phyloP scores from a whole-genome alignment of 2,888 invertebrate genomes.

The Chesias legatella region DNA sequence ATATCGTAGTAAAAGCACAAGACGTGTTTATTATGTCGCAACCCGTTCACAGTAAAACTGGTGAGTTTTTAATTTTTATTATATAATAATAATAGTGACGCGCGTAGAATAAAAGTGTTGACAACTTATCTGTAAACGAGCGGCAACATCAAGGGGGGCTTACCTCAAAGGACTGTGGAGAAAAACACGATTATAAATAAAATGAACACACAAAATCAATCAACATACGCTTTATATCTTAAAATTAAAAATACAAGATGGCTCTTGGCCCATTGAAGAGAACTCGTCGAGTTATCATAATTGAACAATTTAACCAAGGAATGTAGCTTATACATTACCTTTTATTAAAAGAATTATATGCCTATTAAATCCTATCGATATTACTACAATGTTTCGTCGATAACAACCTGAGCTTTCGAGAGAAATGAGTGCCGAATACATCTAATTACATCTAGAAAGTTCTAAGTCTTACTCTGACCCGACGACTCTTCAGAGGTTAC shows the following conservation, averaged over 20 bases:
- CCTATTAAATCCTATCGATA: conserved; percentile 33
- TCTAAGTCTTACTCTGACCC: conserved; percentile 13
- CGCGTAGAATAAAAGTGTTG: too few species aligned
- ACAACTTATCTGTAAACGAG: conserved; percentile 3
- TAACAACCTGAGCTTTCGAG: conserved; percentile 49
- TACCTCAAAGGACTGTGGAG: conserved; percentile 73
- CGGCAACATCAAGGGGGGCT: conserved; percentile 53
- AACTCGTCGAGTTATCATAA: conserved; percentile 38
- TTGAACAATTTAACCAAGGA: conserved; percentile 62
- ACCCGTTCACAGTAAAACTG: conserved; percentile 5
- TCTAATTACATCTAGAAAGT: conserved; percentile 23
- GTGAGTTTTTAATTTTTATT: background rate
- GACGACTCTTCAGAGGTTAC: conserved; percentile 16
- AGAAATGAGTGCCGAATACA: conserved; percentile 35
- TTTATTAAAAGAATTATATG: conserved; percentile 32
- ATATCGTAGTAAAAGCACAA: conserved; percentile 6
- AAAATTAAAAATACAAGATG: conserved; percentile 73
- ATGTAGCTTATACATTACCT: conserved; percentile 68
- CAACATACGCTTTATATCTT: conserved; percentile 80
- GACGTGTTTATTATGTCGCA: background rate
- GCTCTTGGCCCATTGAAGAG: conserved; percentile 48
- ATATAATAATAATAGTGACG: too few species aligned
- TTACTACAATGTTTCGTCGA: conserved; percentile 37
- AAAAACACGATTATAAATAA: conserved; percentile 76
- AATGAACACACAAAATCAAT: conserved; percentile 75